These are phyloP conservation scores for Dendrolimus houi DNA, from an alignment of 2,888 invertebrate genomes.

Conservation along the genomic window DNA sequence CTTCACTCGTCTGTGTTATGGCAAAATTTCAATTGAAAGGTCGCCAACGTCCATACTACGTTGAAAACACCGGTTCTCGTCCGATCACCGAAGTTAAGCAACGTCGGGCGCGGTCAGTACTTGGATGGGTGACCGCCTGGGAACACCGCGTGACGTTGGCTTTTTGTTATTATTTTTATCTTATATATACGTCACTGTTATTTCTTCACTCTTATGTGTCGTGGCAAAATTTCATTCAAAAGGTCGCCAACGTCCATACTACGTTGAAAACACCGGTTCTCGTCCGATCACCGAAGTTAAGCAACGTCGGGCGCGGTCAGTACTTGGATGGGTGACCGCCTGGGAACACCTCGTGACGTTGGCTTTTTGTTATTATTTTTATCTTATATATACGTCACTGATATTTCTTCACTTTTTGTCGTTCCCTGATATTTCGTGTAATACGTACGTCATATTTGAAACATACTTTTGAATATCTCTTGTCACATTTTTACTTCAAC, in stretches of 20 bases:
- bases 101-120: slow-evolving; percentile 64
- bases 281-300: slow-evolving; percentile 44
- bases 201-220: no score
- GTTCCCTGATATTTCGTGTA: no score
- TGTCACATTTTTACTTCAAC: no score
- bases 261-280: slow-evolving; percentile 37
- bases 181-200: no score
- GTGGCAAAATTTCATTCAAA: no score
- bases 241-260: slow-evolving; percentile 2
- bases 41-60: slow-evolving; percentile 45
- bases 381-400: no score
- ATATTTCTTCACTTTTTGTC: no score
- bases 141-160: slow-evolving; percentile 54
- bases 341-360: slow-evolving; percentile 45
- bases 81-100: slow-evolving; percentile 67
- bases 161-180: slow-evolving; percentile 18
- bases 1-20: no score
- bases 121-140: slow-evolving; percentile 68
- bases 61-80: slow-evolving; percentile 62
- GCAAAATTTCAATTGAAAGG: no score
- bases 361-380: slow-evolving; percentile 22
- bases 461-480: no score
- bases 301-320: slow-evolving; percentile 29
- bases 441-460: no score
- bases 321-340: slow-evolving; percentile 56